A percentile compares a stretch with the other conserved stretches of the same genome.
These are phyloP conservation scores for Spinus pinus DNA, from an alignment of 2,797 vertebrate genomes.

Conservation along the genomic window DNA sequence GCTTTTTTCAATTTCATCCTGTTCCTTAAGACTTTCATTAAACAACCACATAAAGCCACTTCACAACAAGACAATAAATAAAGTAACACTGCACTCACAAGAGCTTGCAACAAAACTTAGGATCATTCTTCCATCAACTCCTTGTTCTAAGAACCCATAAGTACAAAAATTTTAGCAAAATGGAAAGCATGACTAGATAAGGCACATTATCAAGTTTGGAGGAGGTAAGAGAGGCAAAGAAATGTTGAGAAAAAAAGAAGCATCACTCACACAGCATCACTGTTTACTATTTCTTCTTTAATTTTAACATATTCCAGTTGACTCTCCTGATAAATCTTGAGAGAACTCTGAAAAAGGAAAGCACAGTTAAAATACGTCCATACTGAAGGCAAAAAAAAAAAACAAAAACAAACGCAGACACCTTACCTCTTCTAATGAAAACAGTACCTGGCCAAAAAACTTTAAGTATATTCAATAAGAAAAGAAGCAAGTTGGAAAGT, in stretches of 20 bases:
- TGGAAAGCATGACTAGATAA: neutral
- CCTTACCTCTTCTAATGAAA: neutral
- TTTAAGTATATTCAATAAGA: neutral
- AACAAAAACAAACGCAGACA: neutral
- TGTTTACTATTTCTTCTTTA: conserved; percentile 81
- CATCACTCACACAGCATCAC: conserved; percentile 80
- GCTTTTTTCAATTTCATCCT: neutral
- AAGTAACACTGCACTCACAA: neutral
- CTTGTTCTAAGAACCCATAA: neutral
- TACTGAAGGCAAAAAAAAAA: neutral
- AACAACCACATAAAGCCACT: neutral
- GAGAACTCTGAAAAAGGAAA: conserved; percentile 75
- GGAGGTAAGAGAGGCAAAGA: neutral
- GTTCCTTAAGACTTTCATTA: neutral
- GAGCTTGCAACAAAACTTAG: neutral
- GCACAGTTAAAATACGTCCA: neutral
- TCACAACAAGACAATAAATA: neutral
- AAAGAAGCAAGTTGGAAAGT: neutral
- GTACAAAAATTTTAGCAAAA: neutral
- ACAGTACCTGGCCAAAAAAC: neutral
- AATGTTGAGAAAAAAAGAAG: neutral
- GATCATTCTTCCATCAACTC: neutral
- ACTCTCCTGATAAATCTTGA: conserved; percentile 80
- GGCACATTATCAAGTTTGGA: neutral
- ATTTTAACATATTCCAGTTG: conserved; percentile 80